Base-by-base conservation (phyloP, 2,113 vertebrate genomes). In the Ciconia boyciana region DNA sequence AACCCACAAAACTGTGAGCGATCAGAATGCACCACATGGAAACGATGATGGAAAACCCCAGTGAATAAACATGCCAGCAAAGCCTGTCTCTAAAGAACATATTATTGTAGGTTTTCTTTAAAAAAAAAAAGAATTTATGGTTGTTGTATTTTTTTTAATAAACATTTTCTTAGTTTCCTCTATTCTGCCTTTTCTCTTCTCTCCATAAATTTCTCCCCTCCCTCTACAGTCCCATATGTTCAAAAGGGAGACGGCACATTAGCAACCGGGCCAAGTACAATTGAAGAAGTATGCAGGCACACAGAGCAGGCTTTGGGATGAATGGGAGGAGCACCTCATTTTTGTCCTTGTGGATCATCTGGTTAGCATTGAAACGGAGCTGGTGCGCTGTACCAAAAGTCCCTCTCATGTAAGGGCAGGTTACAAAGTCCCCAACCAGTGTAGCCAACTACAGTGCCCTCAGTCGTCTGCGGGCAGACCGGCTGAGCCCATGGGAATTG, bases 1-100 rank as follows among this genome's bases (percentile, higher is more conserved):
- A 93, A 93, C 32, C 80, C 60, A 4, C 61, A 95, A 84, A 95
- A 92, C 72, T 84, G 48, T 31, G 48, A 92, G 80, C 11, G 36
- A 84, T 78, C 64, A 79, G 51, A 89, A 84, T 32, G 61, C 57
- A 84, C 52, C 91, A 95, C 92, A 95, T 94, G 92, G 94, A 92
- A 96, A 93, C 89, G 61, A 92, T 91, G 95, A 95, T 81, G 76
- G 72, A 93, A 95, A 96, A 83, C 69, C 80, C 61, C 61, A 92
- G 28, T 64, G 76, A 90, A 93, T 71, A 93, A 95, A 90, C 57
- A 65, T 29, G 57, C 20, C 52, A 81, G 80, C 44, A 88, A 90
- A 95, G 72, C 51, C 43, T 70, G 31, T 52, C 60, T 92, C 60
- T 93, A 54, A 89, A 84, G 39, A 75, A 68, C 24, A 46, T 20